Conservation (phyloP, 2,113 vertebrate species). For the Hypocryptadius cinnamomeus region DNA sequence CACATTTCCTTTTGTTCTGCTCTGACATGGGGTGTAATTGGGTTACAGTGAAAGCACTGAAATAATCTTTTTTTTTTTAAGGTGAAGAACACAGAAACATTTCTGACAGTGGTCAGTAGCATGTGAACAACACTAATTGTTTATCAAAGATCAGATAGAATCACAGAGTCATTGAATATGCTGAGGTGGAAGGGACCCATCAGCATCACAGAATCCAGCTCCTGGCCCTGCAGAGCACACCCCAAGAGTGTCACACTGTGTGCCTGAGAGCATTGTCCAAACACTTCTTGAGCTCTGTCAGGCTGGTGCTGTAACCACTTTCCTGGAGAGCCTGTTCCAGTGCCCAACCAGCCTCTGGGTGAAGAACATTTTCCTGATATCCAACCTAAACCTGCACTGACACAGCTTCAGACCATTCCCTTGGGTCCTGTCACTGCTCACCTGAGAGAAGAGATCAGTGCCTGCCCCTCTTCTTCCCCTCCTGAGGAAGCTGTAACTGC, state of each 20-base stretch:
- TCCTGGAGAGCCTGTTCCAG: background rate
- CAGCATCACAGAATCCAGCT: background rate
- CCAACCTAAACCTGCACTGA: background rate
- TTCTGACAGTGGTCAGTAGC: background rate
- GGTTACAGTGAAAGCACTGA: background rate
- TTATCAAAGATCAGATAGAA: background rate
- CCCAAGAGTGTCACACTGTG: background rate
- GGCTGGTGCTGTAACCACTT: background rate
- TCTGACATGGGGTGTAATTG: background rate
- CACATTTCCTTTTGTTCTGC: constrained; percentile 23
- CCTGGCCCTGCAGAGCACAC: too few species aligned
- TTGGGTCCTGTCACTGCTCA: background rate
- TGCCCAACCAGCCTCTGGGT: fast-evolving
- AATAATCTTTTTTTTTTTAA: background rate
- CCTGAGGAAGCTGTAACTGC: background rate
- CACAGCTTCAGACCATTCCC: too few species aligned
- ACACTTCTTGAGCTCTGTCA: background rate
- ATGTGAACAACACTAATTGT: background rate
- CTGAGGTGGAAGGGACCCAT: background rate
- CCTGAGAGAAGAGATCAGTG: background rate
- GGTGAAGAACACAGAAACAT: background rate
- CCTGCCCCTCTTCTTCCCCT: background rate
- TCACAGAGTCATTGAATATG: background rate
- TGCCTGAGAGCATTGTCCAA: background rate
- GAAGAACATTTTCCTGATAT: background rate